Conservation (phyloP, 1,140 invertebrate genomes). For the Hormaphis cornu region DNA sequence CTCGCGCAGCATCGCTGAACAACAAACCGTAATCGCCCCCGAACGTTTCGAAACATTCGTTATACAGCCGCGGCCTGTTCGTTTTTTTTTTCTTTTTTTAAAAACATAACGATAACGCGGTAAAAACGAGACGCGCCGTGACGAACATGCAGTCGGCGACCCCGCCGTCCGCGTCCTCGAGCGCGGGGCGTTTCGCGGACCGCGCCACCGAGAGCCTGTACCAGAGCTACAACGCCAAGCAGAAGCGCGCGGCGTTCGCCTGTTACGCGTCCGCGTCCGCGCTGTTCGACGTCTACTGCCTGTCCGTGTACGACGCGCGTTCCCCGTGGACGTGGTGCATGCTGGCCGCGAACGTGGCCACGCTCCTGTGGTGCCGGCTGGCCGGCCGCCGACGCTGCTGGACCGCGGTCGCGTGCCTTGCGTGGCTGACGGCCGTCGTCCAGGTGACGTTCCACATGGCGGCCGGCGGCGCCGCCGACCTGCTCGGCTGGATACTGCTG, state of each 20-base stretch:
- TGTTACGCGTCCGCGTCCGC: constrained; percentile 61
- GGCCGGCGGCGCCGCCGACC: constrained; percentile 49
- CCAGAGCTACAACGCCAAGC: constrained; percentile 61
- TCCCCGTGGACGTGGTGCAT: constrained; percentile 48
- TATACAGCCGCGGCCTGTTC: no score
- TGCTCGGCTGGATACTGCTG: constrained; percentile 69
- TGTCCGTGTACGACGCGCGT: constrained; percentile 41
- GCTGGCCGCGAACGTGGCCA: constrained; percentile 47
- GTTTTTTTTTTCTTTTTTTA: no score
- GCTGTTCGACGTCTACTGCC: constrained; percentile 56
- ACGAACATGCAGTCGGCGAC: background rate
- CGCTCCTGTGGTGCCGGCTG: constrained; percentile 47
- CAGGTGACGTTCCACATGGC: constrained; percentile 52
- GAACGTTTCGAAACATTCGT: no score
- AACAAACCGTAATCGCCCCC: no score
- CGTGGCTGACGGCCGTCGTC: constrained; percentile 52
- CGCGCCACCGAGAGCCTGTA: constrained; percentile 62
- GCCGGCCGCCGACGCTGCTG: constrained; percentile 45
- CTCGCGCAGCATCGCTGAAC: no score
- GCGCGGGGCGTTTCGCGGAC: constrained; percentile 40
- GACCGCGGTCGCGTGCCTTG: constrained; percentile 50
- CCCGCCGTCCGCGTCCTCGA: background rate
- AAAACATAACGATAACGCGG: no score
- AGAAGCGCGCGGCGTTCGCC: constrained; percentile 64
- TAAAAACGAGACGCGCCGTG: no score